phyloP scores from a whole-genome alignment of 1,140 invertebrate genomes.

The Sycophaga agraensis region DNA sequence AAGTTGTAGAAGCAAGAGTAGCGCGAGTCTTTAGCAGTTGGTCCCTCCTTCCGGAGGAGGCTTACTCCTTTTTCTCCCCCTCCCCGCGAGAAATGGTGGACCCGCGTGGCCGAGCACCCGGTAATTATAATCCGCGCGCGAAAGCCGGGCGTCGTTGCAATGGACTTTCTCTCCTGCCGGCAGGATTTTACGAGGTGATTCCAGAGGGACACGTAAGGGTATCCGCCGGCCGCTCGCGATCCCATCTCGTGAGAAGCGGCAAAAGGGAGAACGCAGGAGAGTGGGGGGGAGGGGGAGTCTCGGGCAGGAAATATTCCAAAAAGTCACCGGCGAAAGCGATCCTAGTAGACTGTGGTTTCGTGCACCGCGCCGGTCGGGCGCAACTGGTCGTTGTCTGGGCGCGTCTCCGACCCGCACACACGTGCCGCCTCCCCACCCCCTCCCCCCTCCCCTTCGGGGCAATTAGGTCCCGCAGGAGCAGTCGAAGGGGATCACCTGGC shows the following conservation, averaged over 20 bases:
- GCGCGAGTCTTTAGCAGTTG: too few species aligned
- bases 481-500: neutral
- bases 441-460: neutral
- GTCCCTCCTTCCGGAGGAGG: too few species aligned
- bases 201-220: neutral
- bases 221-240: neutral
- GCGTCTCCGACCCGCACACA: neutral
- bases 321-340: slow-evolving; percentile 9
- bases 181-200: slow-evolving; percentile 12
- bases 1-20: too few species aligned
- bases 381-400: slow-evolving; percentile 27
- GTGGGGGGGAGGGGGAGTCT: neutral
- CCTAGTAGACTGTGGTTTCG: slow-evolving; percentile 11
- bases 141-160: neutral
- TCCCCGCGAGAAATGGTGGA: too few species aligned
- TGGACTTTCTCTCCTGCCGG: neutral
- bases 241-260: neutral
- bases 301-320: slow-evolving; percentile 13
- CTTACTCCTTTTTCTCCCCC: too few species aligned
- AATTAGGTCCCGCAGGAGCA: neutral
- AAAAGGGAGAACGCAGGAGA: neutral
- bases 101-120: too few species aligned
- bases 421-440: neutral
- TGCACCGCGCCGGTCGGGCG: neutral
- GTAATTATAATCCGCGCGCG: neutral